Percentiles rank a stretch among this genome's conserved stretches.
These are phyloP conservation scores for Scolopax mira DNA, from an alignment of 2,113 vertebrate species.

Conservation along the genomic window DNA sequence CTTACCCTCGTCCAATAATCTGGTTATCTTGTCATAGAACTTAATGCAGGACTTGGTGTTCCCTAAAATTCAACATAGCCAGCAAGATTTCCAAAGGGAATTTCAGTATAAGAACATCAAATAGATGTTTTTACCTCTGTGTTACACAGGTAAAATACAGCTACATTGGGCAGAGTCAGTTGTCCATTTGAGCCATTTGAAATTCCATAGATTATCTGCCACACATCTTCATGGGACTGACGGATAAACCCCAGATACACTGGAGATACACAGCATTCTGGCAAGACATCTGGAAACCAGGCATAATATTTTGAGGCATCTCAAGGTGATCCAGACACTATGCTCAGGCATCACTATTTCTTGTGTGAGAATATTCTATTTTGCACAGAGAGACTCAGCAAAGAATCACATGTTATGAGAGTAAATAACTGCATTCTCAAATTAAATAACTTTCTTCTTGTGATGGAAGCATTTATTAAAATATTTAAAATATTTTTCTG, in stretches of 20 bases:
- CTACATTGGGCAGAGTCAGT: neutral
- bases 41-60: neutral
- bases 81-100: neutral
- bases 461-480: neutral
- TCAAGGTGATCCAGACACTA: neutral
- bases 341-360: neutral
- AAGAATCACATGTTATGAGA: neutral
- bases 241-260: neutral
- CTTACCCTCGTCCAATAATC: no score
- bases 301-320: neutral
- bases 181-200: neutral
- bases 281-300: neutral
- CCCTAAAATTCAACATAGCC: neutral
- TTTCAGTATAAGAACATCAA: neutral
- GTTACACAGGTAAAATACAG: neutral
- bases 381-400: neutral
- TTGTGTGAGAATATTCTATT: neutral
- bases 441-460: neutral
- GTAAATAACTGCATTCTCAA: neutral
- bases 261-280: neutral
- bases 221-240: neutral
- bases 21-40: no score
- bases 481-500: neutral
- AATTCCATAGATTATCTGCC: neutral
- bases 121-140: neutral